Evolutionary conservation across 2,797 vertebrate genomes (phyloP).

Genomic region (Podargus strigoides): DNA sequence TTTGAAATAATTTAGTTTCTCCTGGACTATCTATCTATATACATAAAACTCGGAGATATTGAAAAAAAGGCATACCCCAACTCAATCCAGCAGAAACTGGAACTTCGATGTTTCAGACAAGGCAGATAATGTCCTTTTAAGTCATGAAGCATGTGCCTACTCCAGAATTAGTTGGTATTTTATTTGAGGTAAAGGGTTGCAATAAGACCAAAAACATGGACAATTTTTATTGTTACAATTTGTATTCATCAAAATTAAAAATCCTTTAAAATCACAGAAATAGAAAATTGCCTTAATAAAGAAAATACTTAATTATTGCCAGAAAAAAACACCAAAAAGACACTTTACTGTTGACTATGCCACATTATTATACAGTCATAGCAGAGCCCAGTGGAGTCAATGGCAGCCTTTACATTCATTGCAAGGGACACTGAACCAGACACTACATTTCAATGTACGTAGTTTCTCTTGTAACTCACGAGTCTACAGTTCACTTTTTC

Average conservation of each 20-base stretch:
- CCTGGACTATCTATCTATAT: neutral
- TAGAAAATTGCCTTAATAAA: neutral
- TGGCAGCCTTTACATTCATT: neutral
- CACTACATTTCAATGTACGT: neutral
- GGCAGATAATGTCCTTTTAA: neutral
- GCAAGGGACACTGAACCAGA: neutral
- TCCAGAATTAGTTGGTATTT: neutral
- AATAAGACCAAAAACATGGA: neutral
- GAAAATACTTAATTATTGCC: neutral
- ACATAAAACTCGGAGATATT: fast-evolving
- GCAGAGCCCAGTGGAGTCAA: neutral
- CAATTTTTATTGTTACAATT: neutral
- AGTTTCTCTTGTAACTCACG: neutral
- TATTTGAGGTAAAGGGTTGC: neutral
- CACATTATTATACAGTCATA: neutral
- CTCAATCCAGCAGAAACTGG: neutral
- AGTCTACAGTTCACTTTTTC: neutral
- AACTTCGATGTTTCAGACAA: neutral
- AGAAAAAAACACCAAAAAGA: neutral
- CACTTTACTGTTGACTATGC: neutral
- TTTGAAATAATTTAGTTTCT: neutral
- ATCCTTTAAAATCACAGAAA: neutral
- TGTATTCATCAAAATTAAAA: neutral
- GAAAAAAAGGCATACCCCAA: neutral
- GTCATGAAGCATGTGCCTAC: fast-evolving